Evolutionary conservation across 1,140 invertebrate genomes (phyloP), one percentile per base, ranked within the genome.

Genomic region (Asbolus verrucosus): DNA sequence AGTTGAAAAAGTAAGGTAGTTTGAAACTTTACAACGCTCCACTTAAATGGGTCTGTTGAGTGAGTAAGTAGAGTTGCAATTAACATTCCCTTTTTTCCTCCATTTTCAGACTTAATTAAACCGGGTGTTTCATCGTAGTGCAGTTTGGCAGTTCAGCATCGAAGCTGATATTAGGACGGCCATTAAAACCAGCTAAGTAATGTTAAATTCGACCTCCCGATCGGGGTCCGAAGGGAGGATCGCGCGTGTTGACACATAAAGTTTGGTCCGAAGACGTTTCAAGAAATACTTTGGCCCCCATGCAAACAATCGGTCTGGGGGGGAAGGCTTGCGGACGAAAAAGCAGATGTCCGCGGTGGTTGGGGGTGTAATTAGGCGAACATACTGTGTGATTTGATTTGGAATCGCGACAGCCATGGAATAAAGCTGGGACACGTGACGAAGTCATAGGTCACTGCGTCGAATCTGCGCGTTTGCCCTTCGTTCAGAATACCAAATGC

Each of bases 301-400:
- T 4, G 5, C 11, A 36, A 36, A 36, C 33, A 36, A 36, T 11
- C 5, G 33, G 5, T 36, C n/a, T n/a, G n/a, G n/a, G n/a, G n/a
- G n/a, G n/a, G n/a, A n/a, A n/a, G n/a, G n/a, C n/a, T n/a, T 46
- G 41, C 21, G 46, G 46, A 30, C 15, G 60, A 70, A 66, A 66
- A 70, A 18, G n/a, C 24, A 19, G 46, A 59, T 38, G 31, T 38
- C 63, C 33, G 43, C 21, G 1, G 36, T 15, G 16, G 15, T 41
- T 66, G 11, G 65, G 19, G 15, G 5, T 19, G 8, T 39, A 68
- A 71, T 67, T 68, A 63, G 36, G 30, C 60, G 65, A 68, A 72
- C 70, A 39, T 72, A 72, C 60, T 61, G 43, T 59, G 61, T 72
- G 70, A 72, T 72, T 72, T 69, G 66, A 72, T 72, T 72, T 72